Percentiles rank a stretch among this genome's conserved stretches.
These are phyloP conservation scores for Silurus lanzhouensis DNA, from an alignment of 2,797 vertebrate species.

Conservation along the genomic window DNA sequence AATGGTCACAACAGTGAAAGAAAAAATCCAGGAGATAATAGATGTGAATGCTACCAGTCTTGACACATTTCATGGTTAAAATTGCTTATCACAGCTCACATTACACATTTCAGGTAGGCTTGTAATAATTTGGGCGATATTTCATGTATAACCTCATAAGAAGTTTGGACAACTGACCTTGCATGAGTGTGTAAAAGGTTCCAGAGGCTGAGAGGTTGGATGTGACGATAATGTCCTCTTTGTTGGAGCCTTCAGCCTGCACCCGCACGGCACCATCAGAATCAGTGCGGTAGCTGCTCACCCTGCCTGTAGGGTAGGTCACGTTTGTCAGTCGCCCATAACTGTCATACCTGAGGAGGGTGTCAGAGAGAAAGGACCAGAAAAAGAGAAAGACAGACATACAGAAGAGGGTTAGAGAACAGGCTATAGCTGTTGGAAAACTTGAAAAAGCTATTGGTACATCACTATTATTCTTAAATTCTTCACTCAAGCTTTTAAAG, in stretches of 20 bases:
- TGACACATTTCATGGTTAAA: neutral
- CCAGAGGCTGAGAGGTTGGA: constrained; percentile 96
- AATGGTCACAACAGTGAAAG: constrained; percentile 5
- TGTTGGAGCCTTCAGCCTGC: constrained; percentile 91
- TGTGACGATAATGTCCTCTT: constrained; percentile 94
- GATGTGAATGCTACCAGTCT: neutral
- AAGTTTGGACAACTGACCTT: constrained; percentile 78
- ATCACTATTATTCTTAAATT: neutral
- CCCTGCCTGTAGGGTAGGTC: constrained; percentile 94
- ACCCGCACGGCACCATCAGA: constrained; percentile 90
- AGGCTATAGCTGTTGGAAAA: neutral
- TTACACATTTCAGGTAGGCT: neutral
- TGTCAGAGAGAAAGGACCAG: neutral
- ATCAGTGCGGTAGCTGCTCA: constrained; percentile 93
- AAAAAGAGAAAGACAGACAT: constrained; percentile 5
- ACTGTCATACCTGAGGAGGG: constrained; percentile 86
- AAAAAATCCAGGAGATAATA: neutral
- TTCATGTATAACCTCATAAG: neutral
- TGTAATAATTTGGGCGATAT: neutral
- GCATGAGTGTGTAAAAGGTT: constrained; percentile 95
- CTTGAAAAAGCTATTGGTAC: neutral
- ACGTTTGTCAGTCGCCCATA: constrained; percentile 95
- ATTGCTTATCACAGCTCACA: neutral
- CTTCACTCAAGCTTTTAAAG: neutral
- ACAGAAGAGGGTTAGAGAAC: constrained; percentile 1